Conservation (phyloP, 2,888 invertebrate genomes). For the Coenonympha glycerion region DNA sequence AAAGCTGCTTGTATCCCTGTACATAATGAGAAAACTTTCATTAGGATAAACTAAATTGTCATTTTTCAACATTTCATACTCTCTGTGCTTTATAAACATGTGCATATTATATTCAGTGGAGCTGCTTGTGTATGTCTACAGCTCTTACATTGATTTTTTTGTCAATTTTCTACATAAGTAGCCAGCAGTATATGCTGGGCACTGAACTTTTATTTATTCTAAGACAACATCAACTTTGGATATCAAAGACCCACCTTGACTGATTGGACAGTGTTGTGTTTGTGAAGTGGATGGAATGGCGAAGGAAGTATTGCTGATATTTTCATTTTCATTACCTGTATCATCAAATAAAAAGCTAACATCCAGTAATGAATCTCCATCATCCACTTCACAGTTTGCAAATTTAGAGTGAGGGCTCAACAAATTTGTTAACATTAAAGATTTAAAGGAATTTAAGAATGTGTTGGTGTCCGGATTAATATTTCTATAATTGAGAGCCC, state of each 20-base stretch:
- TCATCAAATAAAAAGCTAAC: constrained; percentile 6
- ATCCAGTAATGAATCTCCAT: constrained; percentile 6
- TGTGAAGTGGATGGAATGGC: neutral
- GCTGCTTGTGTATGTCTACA: neutral
- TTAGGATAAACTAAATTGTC: constrained; percentile 16
- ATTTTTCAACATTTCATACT: constrained; percentile 19
- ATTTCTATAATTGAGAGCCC: too few relatives aligned
- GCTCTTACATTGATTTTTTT: neutral
- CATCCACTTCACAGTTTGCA: neutral
- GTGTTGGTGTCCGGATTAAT: too few relatives aligned
- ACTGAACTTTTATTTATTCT: neutral
- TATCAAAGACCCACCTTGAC: neutral
- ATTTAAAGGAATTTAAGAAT: too few relatives aligned
- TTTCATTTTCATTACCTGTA: neutral
- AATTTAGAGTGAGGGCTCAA: constrained; percentile 6
- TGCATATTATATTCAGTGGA: constrained; percentile 1
- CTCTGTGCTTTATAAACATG: constrained; percentile 12
- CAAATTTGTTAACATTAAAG: constrained; percentile 15
- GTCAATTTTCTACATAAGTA: neutral
- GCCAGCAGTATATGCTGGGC: neutral
- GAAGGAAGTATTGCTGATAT: neutral
- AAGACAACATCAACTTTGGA: neutral
- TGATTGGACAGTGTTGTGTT: neutral
- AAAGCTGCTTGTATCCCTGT: too few relatives aligned
- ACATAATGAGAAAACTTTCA: neutral